Evolutionary conservation across 2,888 invertebrate species (phyloP).

Genomic region (Stenodera caucasica): DNA sequence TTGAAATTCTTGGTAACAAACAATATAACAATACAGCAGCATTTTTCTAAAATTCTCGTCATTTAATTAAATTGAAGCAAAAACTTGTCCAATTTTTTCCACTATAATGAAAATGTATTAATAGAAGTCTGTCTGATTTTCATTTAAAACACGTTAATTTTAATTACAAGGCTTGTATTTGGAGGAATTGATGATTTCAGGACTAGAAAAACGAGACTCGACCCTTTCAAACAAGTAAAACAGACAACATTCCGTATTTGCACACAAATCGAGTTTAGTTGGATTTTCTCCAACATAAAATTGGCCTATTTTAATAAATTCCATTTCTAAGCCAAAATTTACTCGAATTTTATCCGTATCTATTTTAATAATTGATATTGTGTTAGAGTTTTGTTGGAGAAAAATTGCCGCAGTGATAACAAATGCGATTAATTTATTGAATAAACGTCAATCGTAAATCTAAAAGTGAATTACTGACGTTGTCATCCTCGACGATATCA

Average conservation of each 20-base stretch:
- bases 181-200: neutral
- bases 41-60: too few species aligned
- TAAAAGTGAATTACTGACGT: constrained; percentile 18
- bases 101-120: neutral
- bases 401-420: constrained; percentile 6
- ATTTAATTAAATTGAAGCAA: neutral
- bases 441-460: constrained; percentile 21
- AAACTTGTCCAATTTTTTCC: neutral
- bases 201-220: too few species aligned
- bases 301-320: too few species aligned
- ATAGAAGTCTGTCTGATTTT: neutral
- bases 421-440: constrained; percentile 20
- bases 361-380: too few species aligned
- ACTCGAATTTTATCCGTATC: too few species aligned
- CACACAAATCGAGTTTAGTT: too few species aligned
- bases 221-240: too few species aligned
- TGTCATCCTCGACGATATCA: constrained; percentile 8
- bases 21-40: neutral
- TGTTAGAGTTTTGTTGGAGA: too few species aligned
- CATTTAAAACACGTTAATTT: neutral
- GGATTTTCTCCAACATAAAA: too few species aligned
- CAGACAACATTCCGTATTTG: too few species aligned
- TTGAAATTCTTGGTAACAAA: neutral
- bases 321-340: too few species aligned
- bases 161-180: neutral